phyloP scores from a whole-genome alignment of 2,888 invertebrate genomes.

The Drosophila incognita region DNA sequence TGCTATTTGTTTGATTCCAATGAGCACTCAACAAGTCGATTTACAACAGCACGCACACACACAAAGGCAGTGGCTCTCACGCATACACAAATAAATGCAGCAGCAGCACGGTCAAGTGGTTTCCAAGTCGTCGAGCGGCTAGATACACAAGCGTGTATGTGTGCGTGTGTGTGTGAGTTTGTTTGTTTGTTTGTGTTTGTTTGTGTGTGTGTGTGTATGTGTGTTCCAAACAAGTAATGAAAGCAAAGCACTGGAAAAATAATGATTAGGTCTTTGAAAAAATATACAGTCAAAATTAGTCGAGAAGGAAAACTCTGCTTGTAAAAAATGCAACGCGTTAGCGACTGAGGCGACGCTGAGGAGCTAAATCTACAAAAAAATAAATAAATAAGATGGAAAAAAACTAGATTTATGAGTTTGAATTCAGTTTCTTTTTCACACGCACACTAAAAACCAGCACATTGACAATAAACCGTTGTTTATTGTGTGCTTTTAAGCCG shows the following conservation, averaged over 20 bases:
- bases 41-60: constrained; percentile 35
- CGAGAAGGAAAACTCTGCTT: constrained; percentile 49
- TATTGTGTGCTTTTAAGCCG: constrained; percentile 33
- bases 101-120: constrained; percentile 34
- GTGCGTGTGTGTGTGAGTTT: constrained; percentile 27
- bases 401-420: constrained; percentile 75
- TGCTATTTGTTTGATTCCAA: constrained; percentile 56
- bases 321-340: constrained; percentile 36
- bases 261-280: constrained; percentile 68
- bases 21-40: constrained; percentile 60
- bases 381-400: constrained; percentile 60
- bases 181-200: constrained; percentile 21
- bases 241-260: constrained; percentile 76
- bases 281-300: constrained; percentile 56
- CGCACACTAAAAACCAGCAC: constrained; percentile 20
- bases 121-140: constrained; percentile 21
- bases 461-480: constrained; percentile 7
- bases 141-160: constrained; percentile 16
- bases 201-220: constrained; percentile 14
- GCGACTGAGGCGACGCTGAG: constrained; percentile 1
- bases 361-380: constrained; percentile 23
- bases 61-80: neutral
- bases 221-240: constrained; percentile 65
- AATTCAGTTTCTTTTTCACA: constrained; percentile 68
- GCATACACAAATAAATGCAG: constrained; percentile 21